Evolutionary conservation across 2,797 vertebrate species (phyloP).

Genomic region (Lates japonicus): DNA sequence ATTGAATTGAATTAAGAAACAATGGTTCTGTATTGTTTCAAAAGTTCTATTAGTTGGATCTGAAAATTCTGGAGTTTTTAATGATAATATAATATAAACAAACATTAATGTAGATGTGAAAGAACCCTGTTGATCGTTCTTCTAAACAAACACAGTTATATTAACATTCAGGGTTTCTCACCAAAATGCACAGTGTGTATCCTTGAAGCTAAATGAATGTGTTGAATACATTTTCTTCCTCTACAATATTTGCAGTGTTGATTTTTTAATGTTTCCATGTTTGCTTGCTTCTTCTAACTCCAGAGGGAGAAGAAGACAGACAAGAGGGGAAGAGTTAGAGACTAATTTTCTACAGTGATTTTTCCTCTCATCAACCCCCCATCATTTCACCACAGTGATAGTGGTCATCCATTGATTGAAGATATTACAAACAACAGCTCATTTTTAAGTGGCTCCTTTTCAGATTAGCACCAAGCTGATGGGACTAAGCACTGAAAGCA

Average conservation of each 20-base stretch:
- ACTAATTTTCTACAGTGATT: conserved; percentile 58
- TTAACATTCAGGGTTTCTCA: neutral
- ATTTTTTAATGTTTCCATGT: conserved; percentile 11
- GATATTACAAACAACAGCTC: conserved; percentile 58
- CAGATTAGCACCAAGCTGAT: conserved; percentile 50
- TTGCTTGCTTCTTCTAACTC: conserved; percentile 43
- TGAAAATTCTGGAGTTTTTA: neutral
- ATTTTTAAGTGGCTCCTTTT: conserved; percentile 51
- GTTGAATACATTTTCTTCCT: neutral
- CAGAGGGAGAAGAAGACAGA: conserved; percentile 45
- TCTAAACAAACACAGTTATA: neutral
- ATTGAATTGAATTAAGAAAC: too few relatives aligned
- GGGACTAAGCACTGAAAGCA: conserved; percentile 23
- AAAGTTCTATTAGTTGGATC: neutral
- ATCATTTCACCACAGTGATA: conserved; percentile 13
- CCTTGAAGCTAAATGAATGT: neutral
- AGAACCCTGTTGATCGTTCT: neutral
- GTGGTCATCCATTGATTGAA: conserved; percentile 52
- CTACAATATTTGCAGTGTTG: neutral
- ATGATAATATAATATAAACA: neutral
- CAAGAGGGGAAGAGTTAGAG: conserved; percentile 46
- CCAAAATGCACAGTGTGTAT: neutral
- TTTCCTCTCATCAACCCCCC: conserved; percentile 20
- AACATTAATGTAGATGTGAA: neutral
- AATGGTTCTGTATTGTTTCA: neutral